Conservation (phyloP, 2,888 invertebrate genomes). For the Drosophila buzzatii region DNA sequence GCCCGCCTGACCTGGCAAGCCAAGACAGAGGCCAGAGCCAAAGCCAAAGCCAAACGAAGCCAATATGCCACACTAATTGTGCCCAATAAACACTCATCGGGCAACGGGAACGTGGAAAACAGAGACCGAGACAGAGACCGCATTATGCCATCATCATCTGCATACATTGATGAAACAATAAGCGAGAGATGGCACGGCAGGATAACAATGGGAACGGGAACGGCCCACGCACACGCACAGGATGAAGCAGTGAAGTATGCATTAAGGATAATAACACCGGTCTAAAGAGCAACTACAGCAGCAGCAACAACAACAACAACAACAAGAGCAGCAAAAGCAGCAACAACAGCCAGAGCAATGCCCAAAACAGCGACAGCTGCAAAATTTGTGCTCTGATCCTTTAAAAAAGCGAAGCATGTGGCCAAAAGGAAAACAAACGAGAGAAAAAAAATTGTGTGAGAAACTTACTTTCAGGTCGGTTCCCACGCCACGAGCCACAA, state of each 20-base stretch:
- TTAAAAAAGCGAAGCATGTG: slow-evolving; percentile 84
- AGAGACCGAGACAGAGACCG: slow-evolving; percentile 32
- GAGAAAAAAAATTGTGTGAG: slow-evolving; percentile 83
- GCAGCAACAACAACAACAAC: slow-evolving; percentile 43
- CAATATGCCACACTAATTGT: slow-evolving; percentile 79
- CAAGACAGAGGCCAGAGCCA: slow-evolving; percentile 26
- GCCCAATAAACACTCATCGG: slow-evolving; percentile 77
- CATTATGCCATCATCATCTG: slow-evolving; percentile 80
- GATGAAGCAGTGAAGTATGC: slow-evolving; percentile 80
- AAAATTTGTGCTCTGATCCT: slow-evolving; percentile 81
- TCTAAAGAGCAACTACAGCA: slow-evolving; percentile 70
- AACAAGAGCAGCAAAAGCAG: slow-evolving; percentile 26
- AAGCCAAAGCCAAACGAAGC: slow-evolving; percentile 54
- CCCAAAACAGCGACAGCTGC: slow-evolving; percentile 83
- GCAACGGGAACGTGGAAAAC: slow-evolving; percentile 27
- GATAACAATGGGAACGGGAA: slow-evolving; percentile 69
- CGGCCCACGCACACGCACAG: slow-evolving; percentile 74
- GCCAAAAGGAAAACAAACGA: slow-evolving; percentile 79
- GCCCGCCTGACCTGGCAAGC: slow-evolving; percentile 48
- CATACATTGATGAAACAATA: slow-evolving; percentile 80
- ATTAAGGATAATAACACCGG: slow-evolving; percentile 79
- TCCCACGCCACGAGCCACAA: slow-evolving; percentile 86
- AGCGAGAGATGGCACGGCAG: slow-evolving; percentile 77
- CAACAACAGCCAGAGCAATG: slow-evolving; percentile 44
- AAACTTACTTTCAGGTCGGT: slow-evolving; percentile 84